Evolutionary conservation across 2,888 invertebrate species (phyloP), one percentile per base, ranked within the genome.

Genomic region (Lepetodrilus schrolli): DNA sequence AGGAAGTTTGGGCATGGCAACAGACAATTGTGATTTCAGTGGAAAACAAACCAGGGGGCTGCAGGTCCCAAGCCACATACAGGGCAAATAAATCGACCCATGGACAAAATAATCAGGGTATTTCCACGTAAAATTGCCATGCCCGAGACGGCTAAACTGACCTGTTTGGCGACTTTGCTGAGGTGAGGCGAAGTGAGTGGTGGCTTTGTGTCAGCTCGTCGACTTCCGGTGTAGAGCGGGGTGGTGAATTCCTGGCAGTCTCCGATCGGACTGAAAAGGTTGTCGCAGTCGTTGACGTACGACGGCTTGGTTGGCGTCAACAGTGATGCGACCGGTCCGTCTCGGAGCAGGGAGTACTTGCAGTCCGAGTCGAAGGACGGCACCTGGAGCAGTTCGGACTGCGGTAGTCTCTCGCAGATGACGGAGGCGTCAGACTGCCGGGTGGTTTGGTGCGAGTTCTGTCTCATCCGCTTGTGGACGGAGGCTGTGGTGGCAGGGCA

Each of bases 101-200:
- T n/a, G n/a, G n/a, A n/a, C n/a, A n/a, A n/a, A n/a, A n/a, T n/a
- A n/a, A n/a, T n/a, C n/a, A n/a, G n/a, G n/a, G n/a, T n/a, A n/a
- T n/a, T n/a, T n/a, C n/a, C n/a, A n/a, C n/a, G n/a, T n/a, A n/a
- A n/a, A n/a, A n/a, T n/a, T n/a, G n/a, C n/a, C n/a, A n/a, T n/a
- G n/a, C n/a, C n/a, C n/a, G n/a, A n/a, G n/a, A n/a, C n/a, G n/a
- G n/a, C n/a, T n/a, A n/a, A n/a, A n/a, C n/a, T n/a, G n/a, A 68
- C 68, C 68, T 68, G 68, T 68, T 68, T 68, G 26, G 68, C 30
- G 3, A 68, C 68, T 10, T 68, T 68, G n/a, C 21, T 48, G 43
- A 68, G 5, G 43, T 34, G 26, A 23, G 68, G 68, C 13, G 68
- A 68, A 10, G 68, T 58, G 13, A 68, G 43, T 4, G 4, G 26